Conservation (phyloP, 2,888 invertebrate species). For the Cephus runcator region DNA sequence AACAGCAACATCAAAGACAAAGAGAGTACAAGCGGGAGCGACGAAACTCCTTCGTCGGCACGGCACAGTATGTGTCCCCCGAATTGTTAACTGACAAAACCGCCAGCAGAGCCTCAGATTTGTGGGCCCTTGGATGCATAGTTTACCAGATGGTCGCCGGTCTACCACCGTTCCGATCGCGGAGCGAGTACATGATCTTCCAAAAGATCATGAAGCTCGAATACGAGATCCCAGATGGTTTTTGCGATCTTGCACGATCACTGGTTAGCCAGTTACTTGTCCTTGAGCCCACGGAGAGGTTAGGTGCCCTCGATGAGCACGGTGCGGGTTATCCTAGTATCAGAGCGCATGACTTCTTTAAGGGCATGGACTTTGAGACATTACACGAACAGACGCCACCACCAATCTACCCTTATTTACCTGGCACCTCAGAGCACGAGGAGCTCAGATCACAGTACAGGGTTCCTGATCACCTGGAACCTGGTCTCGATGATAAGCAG, state of each 20-base stretch:
- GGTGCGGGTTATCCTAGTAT: constrained; percentile 82
- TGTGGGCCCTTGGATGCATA: constrained; percentile 98
- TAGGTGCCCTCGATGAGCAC: constrained; percentile 82
- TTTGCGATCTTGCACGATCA: constrained; percentile 86
- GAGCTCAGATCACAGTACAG: constrained; percentile 75
- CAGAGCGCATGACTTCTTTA: constrained; percentile 88
- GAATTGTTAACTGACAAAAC: constrained; percentile 89
- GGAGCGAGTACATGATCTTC: constrained; percentile 95
- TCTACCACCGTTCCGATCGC: constrained; percentile 89
- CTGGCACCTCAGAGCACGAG: constrained; percentile 77
- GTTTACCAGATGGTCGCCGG: constrained; percentile 97
- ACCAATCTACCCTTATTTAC: constrained; percentile 82
- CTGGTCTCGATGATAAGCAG: constrained; percentile 87
- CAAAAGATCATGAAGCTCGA: constrained; percentile 93
- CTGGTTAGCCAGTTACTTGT: constrained; percentile 88
- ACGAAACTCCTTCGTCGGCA: constrained; percentile 94
- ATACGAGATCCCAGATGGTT: constrained; percentile 93
- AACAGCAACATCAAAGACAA: constrained; percentile 52
- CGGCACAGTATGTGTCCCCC: constrained; percentile 98
- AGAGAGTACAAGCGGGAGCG: constrained; percentile 68
- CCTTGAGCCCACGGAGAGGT: constrained; percentile 80
- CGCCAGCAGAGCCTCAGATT: constrained; percentile 83
- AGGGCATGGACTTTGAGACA: constrained; percentile 83
- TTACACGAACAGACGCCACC: constrained; percentile 84
- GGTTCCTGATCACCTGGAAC: constrained; percentile 83